These are phyloP conservation scores for Pipistrellus kuhlii DNA, from an alignment of 2,797 vertebrate species.

Conservation along the genomic window DNA sequence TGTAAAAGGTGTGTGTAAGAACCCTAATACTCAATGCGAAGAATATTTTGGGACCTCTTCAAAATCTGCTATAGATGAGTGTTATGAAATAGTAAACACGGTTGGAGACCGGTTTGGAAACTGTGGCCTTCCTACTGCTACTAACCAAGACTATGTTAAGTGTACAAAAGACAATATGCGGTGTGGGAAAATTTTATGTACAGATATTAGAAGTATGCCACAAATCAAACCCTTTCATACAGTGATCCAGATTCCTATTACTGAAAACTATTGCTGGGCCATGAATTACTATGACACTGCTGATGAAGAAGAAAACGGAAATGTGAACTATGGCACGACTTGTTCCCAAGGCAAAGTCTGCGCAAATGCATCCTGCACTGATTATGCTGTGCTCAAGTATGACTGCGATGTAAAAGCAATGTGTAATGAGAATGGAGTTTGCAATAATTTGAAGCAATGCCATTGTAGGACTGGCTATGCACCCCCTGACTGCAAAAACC, in stretches of 20 bases:
- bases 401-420: accelerated
- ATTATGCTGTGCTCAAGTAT: accelerated
- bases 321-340: background rate
- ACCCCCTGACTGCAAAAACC: conserved; percentile 56
- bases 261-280: conserved; percentile 69
- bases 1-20: background rate
- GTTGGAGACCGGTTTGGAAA: conserved; percentile 77
- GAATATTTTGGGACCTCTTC: conserved; percentile 60
- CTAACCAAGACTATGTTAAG: background rate
- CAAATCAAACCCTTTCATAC: accelerated
- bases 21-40: conserved; percentile 47
- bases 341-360: conserved; percentile 62
- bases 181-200: conserved; percentile 81
- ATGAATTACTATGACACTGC: accelerated
- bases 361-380: background rate
- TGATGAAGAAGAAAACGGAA: background rate
- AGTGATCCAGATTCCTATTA: background rate
- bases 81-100: conserved; percentile 53
- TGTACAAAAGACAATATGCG: background rate
- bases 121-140: background rate
- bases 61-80: background rate
- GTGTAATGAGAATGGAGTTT: conserved; percentile 71
- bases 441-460: conserved; percentile 80
- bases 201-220: accelerated
- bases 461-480: conserved; percentile 75